Evolutionary conservation across 2,797 vertebrate species (phyloP).

Genomic region (Acanthurus leucopareius): DNA sequence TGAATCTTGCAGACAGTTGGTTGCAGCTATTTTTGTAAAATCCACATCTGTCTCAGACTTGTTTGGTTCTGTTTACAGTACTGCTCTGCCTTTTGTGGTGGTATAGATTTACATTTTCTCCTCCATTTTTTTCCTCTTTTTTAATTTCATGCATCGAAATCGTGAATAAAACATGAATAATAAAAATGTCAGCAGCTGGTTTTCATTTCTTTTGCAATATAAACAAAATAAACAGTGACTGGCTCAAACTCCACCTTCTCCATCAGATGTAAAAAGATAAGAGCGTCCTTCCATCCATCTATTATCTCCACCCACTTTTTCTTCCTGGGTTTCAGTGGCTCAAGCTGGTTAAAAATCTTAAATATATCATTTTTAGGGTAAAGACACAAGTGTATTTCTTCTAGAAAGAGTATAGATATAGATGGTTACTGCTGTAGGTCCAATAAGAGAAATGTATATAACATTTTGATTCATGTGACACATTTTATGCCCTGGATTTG

Average conservation of each 20-base stretch:
- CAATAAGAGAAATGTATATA: neutral
- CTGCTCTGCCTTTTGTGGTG: neutral
- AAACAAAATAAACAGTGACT: neutral
- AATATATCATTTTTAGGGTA: too few species aligned
- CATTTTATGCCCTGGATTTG: neutral
- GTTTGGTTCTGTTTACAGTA: conserved; percentile 15
- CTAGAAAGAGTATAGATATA: neutral
- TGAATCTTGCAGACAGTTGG: conserved; percentile 5
- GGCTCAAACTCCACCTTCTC: neutral
- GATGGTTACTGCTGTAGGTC: neutral
- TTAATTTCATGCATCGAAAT: neutral
- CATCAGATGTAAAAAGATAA: neutral
- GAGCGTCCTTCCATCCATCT: neutral
- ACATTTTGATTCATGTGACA: neutral
- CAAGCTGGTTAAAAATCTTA: too few species aligned
- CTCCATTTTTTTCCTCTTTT: neutral
- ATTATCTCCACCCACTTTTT: neutral
- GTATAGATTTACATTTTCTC: neutral
- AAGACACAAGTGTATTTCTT: too few species aligned
- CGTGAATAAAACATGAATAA: neutral
- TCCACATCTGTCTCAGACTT: neutral
- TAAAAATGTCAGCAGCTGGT: neutral
- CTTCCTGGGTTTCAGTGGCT: too few species aligned
- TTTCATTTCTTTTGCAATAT: neutral
- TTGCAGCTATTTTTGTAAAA: conserved; percentile 31